phyloP scores from a whole-genome alignment of 2,888 invertebrate genomes.

The Andrena dorsata region DNA sequence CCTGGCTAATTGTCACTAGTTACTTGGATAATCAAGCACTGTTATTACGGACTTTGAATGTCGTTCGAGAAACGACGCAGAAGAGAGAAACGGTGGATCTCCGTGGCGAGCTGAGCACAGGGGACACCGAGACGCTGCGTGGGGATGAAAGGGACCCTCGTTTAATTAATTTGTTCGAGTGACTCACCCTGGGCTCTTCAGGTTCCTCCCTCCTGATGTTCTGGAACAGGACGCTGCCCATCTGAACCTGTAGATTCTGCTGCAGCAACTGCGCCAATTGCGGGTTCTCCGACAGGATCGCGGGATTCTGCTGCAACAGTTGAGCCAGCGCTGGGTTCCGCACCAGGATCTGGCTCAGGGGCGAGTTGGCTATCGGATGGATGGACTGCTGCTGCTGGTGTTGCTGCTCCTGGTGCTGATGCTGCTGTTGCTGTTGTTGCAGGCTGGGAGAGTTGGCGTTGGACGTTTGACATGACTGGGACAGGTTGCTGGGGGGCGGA shows the following conservation, averaged over 20 bases:
- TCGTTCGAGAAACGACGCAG: conserved; percentile 1
- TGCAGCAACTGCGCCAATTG: conserved; percentile 83
- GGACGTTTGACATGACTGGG: conserved; percentile 80
- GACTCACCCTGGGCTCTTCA: conserved; percentile 82
- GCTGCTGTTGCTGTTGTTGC: conserved; percentile 58
- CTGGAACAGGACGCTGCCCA: conserved; percentile 81
- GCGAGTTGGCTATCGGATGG: conserved; percentile 75
- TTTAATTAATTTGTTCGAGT: conserved; percentile 59
- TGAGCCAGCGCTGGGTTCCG: conserved; percentile 83
- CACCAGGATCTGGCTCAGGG: conserved; percentile 81
- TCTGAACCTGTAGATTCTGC: conserved; percentile 83
- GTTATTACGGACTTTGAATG: not conserved
- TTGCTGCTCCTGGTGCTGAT: conserved; percentile 50
- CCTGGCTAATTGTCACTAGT: no score
- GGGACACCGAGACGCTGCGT: conserved; percentile 21
- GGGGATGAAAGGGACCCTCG: conserved; percentile 49
- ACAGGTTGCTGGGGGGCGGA: conserved; percentile 70
- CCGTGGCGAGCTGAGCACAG: conserved; percentile 22
- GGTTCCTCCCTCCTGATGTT: conserved; percentile 79
- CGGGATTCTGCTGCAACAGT: conserved; percentile 82
- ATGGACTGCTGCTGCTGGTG: conserved; percentile 68
- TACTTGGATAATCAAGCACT: not conserved
- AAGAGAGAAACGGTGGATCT: conserved; percentile 45
- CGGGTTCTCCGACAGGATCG: conserved; percentile 82
- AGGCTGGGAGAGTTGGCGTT: conserved; percentile 73